Percentiles rank a stretch among this genome's conserved stretches.
Evolutionary conservation across 2,113 vertebrate species (phyloP).

Genomic region (Rafetus swinhoei): DNA sequence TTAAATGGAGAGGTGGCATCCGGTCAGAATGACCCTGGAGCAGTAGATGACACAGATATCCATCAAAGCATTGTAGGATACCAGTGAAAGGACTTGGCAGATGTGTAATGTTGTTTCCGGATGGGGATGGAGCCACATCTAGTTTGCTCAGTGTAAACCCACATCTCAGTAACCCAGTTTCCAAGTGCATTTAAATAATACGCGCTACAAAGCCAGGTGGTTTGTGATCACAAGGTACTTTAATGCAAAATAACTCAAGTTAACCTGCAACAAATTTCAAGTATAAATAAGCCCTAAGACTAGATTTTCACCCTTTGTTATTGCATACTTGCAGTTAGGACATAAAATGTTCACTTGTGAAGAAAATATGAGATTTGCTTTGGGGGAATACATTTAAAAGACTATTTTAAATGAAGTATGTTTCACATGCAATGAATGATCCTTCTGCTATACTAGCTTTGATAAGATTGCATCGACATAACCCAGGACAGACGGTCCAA

Average conservation of each 20-base stretch:
- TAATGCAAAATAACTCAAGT: background rate
- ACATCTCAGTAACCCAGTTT: background rate
- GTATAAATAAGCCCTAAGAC: background rate
- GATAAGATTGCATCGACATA: background rate
- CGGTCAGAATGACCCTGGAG: background rate
- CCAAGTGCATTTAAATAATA: rapidly evolving
- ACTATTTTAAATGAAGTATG: background rate
- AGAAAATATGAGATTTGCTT: background rate
- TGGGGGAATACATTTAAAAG: background rate
- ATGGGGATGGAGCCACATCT: background rate
- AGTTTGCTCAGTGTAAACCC: background rate
- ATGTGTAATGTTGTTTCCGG: background rate
- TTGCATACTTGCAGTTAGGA: background rate
- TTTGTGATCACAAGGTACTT: slow-evolving; percentile 36
- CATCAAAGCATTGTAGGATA: background rate
- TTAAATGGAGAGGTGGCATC: background rate
- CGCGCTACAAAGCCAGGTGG: slow-evolving; percentile 25
- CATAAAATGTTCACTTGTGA: background rate
- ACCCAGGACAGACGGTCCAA: background rate
- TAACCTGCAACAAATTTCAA: slow-evolving; percentile 27
- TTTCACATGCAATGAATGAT: background rate
- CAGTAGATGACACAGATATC: rapidly evolving
- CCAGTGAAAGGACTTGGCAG: background rate
- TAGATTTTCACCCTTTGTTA: background rate
- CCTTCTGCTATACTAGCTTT: rapidly evolving